Conservation (phyloP, 2,888 invertebrate species). For the Ormia ochracea region DNA sequence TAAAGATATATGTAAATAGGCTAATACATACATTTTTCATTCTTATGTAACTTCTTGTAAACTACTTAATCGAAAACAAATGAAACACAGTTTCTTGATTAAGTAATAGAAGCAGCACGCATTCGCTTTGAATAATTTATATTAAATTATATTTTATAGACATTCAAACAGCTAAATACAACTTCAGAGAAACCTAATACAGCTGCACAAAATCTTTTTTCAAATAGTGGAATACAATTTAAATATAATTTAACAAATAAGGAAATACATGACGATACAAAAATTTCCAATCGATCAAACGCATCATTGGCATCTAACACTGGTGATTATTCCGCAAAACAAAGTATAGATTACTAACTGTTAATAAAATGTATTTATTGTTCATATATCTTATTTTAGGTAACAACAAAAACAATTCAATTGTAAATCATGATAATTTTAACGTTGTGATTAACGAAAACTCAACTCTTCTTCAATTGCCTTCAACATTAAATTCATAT, state of each 20-base stretch:
- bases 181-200: constrained; percentile 58
- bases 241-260: constrained; percentile 47
- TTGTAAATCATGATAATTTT: constrained; percentile 9
- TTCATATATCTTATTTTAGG: constrained; percentile 27
- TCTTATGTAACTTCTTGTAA: too few species aligned
- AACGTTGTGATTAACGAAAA: constrained; percentile 35
- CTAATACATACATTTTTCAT: too few species aligned
- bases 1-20: too few species aligned
- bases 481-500: constrained; percentile 23
- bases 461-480: constrained; percentile 8
- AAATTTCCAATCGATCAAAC: constrained; percentile 39
- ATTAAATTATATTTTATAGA: constrained; percentile 39
- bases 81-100: too few species aligned
- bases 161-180: constrained; percentile 50
- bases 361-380: background rate
- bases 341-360: constrained; percentile 82
- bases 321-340: constrained; percentile 87
- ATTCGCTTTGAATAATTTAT: constrained; percentile 8
- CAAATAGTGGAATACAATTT: constrained; percentile 55
- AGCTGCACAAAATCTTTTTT: constrained; percentile 52
- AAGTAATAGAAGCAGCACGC: background rate
- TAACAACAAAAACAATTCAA: constrained; percentile 4
- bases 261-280: constrained; percentile 29
- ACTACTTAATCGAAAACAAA: too few species aligned
- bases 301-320: constrained; percentile 18